A percentile compares a stretch with the other conserved stretches of the same genome.
Evolutionary conservation across 2,797 vertebrate genomes (phyloP).

Genomic region (Acrossocheilus wenchowensis): DNA sequence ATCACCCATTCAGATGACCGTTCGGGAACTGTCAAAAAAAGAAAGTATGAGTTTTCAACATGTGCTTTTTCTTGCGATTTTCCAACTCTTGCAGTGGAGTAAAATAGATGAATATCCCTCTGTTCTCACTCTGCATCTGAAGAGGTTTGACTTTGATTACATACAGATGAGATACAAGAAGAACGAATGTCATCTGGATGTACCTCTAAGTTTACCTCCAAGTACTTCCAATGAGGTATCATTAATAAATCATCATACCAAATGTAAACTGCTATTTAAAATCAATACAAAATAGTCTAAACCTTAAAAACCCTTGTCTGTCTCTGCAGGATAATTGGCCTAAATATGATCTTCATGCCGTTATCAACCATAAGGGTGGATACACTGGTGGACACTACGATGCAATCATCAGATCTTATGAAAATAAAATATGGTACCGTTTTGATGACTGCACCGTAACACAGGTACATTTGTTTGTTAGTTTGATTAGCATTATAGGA

Average conservation of each 20-base stretch:
- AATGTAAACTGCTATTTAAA: not conserved
- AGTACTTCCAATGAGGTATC: conserved; percentile 34
- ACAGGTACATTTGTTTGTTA: conserved; percentile 61
- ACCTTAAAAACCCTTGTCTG: not conserved
- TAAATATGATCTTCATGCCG: conserved; percentile 72
- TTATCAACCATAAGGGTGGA: conserved; percentile 71
- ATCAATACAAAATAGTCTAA: not conserved
- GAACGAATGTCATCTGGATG: conserved; percentile 53
- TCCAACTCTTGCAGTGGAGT: conserved; percentile 59
- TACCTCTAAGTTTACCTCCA: conserved; percentile 62
- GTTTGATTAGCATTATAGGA: not conserved
- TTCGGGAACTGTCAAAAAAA: not conserved
- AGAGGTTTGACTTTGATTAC: conserved; percentile 75
- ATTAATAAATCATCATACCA: not conserved
- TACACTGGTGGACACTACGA: conserved; percentile 71
- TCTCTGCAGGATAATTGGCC: conserved; percentile 55
- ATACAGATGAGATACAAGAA: conserved; percentile 67
- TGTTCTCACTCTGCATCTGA: conserved; percentile 73
- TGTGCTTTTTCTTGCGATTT: not conserved
- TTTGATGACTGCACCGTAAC: conserved; percentile 67
- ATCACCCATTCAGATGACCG: not conserved
- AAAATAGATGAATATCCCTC: conserved; percentile 65
- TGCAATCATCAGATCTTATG: conserved; percentile 62
- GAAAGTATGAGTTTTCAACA: not conserved
- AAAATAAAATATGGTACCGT: conserved; percentile 63